These are phyloP conservation scores for Hydrochoerus hydrochaeris DNA, from an alignment of 2,113 vertebrate genomes.

Conservation along the genomic window DNA sequence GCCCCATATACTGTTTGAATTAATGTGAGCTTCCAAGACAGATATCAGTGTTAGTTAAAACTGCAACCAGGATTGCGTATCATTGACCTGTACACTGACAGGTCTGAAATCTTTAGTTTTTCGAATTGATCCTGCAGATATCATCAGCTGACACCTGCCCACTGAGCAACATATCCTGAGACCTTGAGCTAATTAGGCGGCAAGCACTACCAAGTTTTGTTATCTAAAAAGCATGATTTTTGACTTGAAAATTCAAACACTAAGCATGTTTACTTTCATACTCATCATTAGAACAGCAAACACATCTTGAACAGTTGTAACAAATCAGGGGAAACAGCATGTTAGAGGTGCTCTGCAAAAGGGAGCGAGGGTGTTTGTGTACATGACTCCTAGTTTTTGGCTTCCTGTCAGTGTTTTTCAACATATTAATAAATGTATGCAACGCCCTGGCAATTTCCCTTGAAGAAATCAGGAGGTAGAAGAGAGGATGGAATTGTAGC, in stretches of 20 bases:
- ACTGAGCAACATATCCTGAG: background rate
- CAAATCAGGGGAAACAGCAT: background rate
- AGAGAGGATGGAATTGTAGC: background rate
- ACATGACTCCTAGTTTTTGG: background rate
- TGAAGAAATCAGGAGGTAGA: background rate
- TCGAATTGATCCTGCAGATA: background rate
- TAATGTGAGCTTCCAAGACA: background rate
- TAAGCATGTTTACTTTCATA: background rate
- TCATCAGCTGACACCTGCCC: background rate
- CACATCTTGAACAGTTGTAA: background rate
- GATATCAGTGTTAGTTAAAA: background rate
- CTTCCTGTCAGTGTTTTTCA: background rate
- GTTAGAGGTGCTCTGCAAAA: background rate
- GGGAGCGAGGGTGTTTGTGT: background rate
- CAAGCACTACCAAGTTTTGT: background rate
- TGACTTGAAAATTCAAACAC: background rate
- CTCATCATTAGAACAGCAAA: background rate
- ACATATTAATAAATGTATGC: background rate
- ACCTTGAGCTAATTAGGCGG: background rate
- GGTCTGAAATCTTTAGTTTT: background rate
- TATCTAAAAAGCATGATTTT: background rate
- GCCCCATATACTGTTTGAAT: background rate
- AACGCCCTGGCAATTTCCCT: background rate
- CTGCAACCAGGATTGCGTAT: background rate
- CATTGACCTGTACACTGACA: slow-evolving; percentile 19